Conservation (phyloP, 2,888 invertebrate genomes). For the Dasypolia templi region DNA sequence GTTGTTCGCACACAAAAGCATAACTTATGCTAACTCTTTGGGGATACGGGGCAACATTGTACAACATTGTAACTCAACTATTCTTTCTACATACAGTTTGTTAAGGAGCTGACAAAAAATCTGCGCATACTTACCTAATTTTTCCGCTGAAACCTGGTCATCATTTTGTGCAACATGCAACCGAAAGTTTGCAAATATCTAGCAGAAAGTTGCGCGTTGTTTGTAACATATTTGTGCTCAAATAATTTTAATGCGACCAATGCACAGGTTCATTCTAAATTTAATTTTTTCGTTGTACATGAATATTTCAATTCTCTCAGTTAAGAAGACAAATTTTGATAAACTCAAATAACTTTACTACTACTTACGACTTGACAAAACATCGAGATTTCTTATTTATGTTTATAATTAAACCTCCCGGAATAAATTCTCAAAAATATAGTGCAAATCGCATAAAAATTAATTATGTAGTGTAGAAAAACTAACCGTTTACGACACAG, state of each 20-base stretch:
- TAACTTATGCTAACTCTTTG: too few species aligned
- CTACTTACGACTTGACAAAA: not conserved
- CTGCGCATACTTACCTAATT: conserved; percentile 45
- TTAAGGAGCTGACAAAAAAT: conserved; percentile 20
- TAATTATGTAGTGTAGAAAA: too few species aligned
- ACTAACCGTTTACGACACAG: too few species aligned
- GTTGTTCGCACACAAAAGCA: too few species aligned
- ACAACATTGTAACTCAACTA: conserved; percentile 17
- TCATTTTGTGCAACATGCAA: conserved; percentile 37
- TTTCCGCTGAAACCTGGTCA: conserved; percentile 35
- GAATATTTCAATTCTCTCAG: not conserved
- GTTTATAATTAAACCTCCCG: not conserved
- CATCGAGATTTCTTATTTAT: not conserved
- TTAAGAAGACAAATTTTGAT: not conserved
- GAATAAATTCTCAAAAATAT: not conserved
- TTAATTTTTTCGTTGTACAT: not conserved
- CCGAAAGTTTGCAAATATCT: conserved; percentile 45
- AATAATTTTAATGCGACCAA: conserved; percentile 23
- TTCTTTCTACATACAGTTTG: conserved; percentile 37
- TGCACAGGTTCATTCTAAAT: not conserved
- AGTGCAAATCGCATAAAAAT: not conserved
- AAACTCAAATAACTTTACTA: not conserved
- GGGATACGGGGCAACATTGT: not conserved
- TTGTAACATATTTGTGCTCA: conserved; percentile 33
- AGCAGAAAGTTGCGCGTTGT: conserved; percentile 22